A percentile compares a stretch with the other conserved stretches of the same genome.
Evolutionary conservation across 2,797 vertebrate genomes (phyloP).

Genomic region (Basileuterus tristriatus): DNA sequence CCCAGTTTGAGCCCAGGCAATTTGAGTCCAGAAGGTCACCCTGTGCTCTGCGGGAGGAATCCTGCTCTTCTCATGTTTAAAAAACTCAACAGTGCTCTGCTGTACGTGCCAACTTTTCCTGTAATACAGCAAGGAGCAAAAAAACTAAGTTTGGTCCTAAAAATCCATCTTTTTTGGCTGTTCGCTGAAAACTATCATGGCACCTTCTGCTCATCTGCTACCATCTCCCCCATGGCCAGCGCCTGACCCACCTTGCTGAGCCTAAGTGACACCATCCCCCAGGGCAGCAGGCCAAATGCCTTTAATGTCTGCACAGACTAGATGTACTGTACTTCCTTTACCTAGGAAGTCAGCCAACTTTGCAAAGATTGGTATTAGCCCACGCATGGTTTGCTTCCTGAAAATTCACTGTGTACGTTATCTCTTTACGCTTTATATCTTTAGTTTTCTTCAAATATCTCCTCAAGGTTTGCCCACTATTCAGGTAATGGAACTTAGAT

Average conservation of each 20-base stretch:
- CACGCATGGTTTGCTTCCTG: neutral
- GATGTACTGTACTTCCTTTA: conserved; percentile 30
- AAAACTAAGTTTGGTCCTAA: neutral
- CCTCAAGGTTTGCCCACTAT: neutral
- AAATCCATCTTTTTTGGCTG: neutral
- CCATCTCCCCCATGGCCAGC: neutral
- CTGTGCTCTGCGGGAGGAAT: neutral
- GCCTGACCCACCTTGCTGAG: neutral
- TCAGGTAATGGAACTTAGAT: neutral
- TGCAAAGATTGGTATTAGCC: conserved; percentile 18
- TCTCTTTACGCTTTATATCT: neutral
- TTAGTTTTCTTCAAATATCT: neutral
- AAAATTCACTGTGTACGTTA: neutral
- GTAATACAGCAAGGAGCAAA: neutral
- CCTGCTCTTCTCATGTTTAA: neutral
- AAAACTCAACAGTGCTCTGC: neutral
- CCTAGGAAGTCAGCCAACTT: conserved; percentile 45
- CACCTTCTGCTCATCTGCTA: neutral
- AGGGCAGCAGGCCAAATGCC: conserved; percentile 12
- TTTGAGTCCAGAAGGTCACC: conserved; percentile 45
- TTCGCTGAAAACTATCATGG: neutral
- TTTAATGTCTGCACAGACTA: neutral
- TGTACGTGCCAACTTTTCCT: neutral
- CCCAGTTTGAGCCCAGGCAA: neutral
- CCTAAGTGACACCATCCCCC: neutral